Conservation (phyloP, 2,797 vertebrate genomes). For the Spondyliosoma cantharus region DNA sequence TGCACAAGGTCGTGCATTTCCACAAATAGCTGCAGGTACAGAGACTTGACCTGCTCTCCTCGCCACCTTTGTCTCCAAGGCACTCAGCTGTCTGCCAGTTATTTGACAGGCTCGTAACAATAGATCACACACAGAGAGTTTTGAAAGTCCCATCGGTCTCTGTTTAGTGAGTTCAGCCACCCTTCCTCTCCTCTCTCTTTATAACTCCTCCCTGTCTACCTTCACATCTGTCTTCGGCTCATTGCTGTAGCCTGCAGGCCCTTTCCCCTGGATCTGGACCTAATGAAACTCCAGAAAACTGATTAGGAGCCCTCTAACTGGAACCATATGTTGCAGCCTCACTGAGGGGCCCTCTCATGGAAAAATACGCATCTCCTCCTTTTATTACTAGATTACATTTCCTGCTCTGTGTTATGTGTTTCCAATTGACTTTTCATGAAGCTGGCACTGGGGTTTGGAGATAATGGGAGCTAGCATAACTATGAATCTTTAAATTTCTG, state of each 20-base stretch:
- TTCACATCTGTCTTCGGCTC: conserved; percentile 78
- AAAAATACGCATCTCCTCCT: conserved; percentile 70
- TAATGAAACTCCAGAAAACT: conserved; percentile 85
- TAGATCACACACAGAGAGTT: conserved; percentile 63
- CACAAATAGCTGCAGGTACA: conserved; percentile 57
- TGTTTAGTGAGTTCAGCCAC: conserved; percentile 48
- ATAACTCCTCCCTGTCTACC: conserved; percentile 70
- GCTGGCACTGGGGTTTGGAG: conserved; percentile 47
- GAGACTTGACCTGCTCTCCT: conserved; percentile 45
- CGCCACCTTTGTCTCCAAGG: conserved; percentile 26
- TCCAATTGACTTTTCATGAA: conserved; percentile 63
- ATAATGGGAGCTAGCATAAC: conserved; percentile 47
- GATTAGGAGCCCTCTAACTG: conserved; percentile 80
- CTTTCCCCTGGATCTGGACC: conserved; percentile 76
- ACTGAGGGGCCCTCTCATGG: conserved; percentile 68
- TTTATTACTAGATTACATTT: conserved; percentile 80
- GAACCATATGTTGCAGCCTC: conserved; percentile 78
- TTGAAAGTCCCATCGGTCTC: conserved; percentile 59
- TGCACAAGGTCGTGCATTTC: conserved; percentile 45
- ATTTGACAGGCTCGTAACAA: conserved; percentile 69
- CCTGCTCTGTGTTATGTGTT: conserved; percentile 74
- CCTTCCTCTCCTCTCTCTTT: neutral
- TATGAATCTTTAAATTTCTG: conserved; percentile 42
- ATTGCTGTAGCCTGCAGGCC: conserved; percentile 71
- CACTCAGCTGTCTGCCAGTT: conserved; percentile 46